Base-by-base conservation (phyloP, 2,113 vertebrate genomes). In the Thryonomys swinderianus region DNA sequence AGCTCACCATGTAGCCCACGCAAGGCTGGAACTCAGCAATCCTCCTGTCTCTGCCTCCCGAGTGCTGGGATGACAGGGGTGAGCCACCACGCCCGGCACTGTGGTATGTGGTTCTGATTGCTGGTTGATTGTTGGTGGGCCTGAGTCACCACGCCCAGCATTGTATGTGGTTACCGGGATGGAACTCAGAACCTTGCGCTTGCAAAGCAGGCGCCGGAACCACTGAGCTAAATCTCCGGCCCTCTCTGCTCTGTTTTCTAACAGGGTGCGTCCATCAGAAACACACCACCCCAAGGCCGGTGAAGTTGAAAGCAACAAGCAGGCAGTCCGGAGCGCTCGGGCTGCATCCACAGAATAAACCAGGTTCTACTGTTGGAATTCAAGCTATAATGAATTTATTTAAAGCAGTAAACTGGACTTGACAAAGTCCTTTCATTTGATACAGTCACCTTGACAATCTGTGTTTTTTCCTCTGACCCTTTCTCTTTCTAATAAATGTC, bases 401-500 rank as follows among this genome's bases (percentile, higher is more conserved):
- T 88, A 67, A 86, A 79, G 74, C 17, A n/a, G 64, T 74, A 64
- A 89, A 42, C 20, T 76, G 18, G 51, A 61, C 21, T 82, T 82
- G 53, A 62, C n/a, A 51, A 84, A 82, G 53, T n/a, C 27, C 37
- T 93, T 95, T 64, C 67, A 62, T 37, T 96, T 69, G 82, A 37
- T 6, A 30, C 57, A 88, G 64, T 88, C 62, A 45, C 64, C 74
- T 61, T 86, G 78, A 73, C 17, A 87, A 66, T 85, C 30, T 48
- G 7, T 90, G 57, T 5, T 64, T 83, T 96, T 71, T 17, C 55
- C 57, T 95, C 6, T 45, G 45, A 48, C 73, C 34, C 42, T 83
- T 90, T 92, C 32, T 91, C 30, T 94, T 94, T 89, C 34, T 96
- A 85, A 73, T 71, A 40, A 55, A 91, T 91, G 59, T 66, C 71